Conservation (phyloP, 2,113 vertebrate species). For the Echinops telfairi region DNA sequence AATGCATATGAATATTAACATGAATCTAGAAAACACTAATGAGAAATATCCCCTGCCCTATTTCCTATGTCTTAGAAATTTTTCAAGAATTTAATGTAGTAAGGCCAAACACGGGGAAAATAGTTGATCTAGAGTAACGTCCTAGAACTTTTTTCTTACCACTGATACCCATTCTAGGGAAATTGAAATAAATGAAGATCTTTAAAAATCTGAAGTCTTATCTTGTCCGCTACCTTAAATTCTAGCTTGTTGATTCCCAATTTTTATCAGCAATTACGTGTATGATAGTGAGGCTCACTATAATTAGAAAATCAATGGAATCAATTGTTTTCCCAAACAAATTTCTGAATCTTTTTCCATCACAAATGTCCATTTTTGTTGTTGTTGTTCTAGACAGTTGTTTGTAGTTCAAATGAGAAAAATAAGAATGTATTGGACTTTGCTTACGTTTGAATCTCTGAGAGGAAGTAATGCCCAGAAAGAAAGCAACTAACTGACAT, state of each 20-base stretch:
- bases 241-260: slow-evolving; percentile 46
- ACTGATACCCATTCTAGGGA: background rate
- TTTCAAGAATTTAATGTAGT: slow-evolving; percentile 13
- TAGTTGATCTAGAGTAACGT: background rate
- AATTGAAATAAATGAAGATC: background rate
- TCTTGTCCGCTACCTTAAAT: slow-evolving; percentile 27
- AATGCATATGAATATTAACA: slow-evolving; percentile 11
- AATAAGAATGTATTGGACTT: slow-evolving; percentile 9
- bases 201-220: slow-evolving; percentile 39
- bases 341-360: background rate
- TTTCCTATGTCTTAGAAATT: background rate
- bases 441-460: background rate
- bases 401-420: background rate
- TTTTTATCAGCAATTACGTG: slow-evolving; percentile 15
- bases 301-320: background rate
- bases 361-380: background rate
- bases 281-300: background rate
- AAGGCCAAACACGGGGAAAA: background rate
- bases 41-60: slow-evolving; percentile 9
- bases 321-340: background rate
- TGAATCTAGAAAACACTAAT: background rate
- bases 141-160: background rate
- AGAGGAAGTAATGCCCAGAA: background rate
- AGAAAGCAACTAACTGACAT: slow-evolving; percentile 7
- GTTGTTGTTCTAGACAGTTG: slow-evolving; percentile 1